Evolutionary conservation across 2,113 vertebrate genomes (phyloP), one percentile per base, ranked within the genome.

Genomic region (Neotoma lepida): DNA sequence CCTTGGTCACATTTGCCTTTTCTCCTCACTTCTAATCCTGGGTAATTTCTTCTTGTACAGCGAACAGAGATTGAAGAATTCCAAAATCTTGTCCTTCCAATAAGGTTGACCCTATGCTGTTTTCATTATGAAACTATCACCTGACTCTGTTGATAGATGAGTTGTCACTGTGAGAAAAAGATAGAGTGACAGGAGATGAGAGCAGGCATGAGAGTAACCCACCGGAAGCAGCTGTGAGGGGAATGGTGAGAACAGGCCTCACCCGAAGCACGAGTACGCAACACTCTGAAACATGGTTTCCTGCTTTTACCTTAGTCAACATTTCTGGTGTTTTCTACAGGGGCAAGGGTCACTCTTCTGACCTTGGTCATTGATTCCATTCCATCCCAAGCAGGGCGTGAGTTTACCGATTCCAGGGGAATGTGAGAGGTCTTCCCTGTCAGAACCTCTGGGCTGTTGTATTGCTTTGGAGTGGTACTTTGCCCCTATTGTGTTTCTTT

Each of bases 361-460:
- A 24, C 33, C n/a, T 64, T 2, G 86, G 66, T 9, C 28, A 9
- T 33, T 1, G 1, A 2, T 28, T 41, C 44, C 44, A 14, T 20
- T 8, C 1, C 22, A 13, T 46, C 39, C 1, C 12, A 51, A 56
- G 6, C 68, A 49, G 78, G 64, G 14, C 30, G 3, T 49, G 39
- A 86, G 41, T 35, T 22, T 22, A 7, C 20, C 41, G 22, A 13
- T 22, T 85, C 61, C 15, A 66, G 82, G 39, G 17, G 15, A 5
- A 1, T 9, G 35, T 26, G 39, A 41, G 9, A 18, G 61, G 10
- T 2, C 35, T 49, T 61, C 2, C 35, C 2, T 0, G 12, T 33
- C 20, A 18, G 68, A 41, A 64, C 9, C 8, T 0, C 5, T 4
- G 35, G 18, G 61, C 17, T 5, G 4, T 10, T 64, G 39, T 20